phyloP scores from a whole-genome alignment of 1,140 invertebrate genomes.

The Battus philenor region DNA sequence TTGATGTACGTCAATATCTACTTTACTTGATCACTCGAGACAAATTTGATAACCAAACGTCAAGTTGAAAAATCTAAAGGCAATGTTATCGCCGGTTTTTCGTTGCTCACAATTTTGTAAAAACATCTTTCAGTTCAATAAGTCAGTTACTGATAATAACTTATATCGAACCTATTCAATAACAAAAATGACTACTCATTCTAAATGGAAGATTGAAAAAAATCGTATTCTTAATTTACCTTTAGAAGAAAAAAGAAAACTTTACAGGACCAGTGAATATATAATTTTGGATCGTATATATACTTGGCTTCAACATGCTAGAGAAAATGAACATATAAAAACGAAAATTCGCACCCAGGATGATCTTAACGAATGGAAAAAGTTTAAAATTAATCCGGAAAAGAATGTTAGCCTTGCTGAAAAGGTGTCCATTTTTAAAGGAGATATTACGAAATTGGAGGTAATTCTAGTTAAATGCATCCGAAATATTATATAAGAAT shows the following conservation, averaged over 20 bases:
- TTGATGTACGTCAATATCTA: background rate
- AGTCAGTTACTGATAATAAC: slow-evolving; percentile 11
- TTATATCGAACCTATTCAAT: slow-evolving; percentile 21
- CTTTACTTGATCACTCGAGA: background rate
- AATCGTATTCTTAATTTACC: slow-evolving; percentile 35
- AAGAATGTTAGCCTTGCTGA: slow-evolving; percentile 73
- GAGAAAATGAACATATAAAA: slow-evolving; percentile 56
- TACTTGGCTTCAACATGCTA: slow-evolving; percentile 78
- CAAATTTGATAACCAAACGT: slow-evolving; percentile 8
- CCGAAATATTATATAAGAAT: slow-evolving; percentile 7
- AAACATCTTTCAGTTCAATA: slow-evolving; percentile 11
- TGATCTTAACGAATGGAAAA: slow-evolving; percentile 53
- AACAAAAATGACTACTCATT: slow-evolving; percentile 39
- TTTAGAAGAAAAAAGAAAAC: slow-evolving; percentile 49
- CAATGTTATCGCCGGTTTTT: slow-evolving; percentile 14
- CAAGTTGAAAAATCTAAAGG: slow-evolving; percentile 1
- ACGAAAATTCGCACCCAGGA: slow-evolving; percentile 42
- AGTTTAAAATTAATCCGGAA: slow-evolving; percentile 55
- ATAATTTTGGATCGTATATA: slow-evolving; percentile 63
- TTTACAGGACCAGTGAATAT: slow-evolving; percentile 40
- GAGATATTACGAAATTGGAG: slow-evolving; percentile 92
- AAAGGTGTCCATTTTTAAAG: slow-evolving; percentile 83
- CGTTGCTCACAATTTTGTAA: slow-evolving; percentile 11
- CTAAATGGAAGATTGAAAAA: slow-evolving; percentile 51
- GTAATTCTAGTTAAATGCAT: slow-evolving; percentile 38